A percentile compares a stretch with the other conserved stretches of the same genome.
Evolutionary conservation across 2,888 invertebrate species (phyloP).

Genomic region (Lasioglossum oenotherae): DNA sequence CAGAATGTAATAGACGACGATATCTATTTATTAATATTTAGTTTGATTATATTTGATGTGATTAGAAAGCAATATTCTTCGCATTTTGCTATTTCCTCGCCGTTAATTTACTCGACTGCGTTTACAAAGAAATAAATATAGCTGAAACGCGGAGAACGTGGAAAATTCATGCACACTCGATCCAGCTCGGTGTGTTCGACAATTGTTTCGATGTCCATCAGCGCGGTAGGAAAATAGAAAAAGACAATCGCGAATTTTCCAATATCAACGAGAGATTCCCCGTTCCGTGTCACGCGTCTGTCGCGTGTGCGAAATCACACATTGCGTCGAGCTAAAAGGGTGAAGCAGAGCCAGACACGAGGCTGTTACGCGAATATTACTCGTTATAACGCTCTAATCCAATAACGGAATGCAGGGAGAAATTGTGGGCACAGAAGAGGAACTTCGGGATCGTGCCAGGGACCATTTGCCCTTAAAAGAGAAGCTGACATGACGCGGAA

Average conservation of each 20-base stretch:
- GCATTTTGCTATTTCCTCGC: background rate
- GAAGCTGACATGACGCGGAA: constrained; percentile 62
- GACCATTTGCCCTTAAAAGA: constrained; percentile 74
- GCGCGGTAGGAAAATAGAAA: constrained; percentile 12
- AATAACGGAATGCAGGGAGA: constrained; percentile 64
- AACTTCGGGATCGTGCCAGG: constrained; percentile 65
- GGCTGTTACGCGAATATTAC: constrained; percentile 70
- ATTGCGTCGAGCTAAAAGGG: constrained; percentile 20
- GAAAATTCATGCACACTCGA: constrained; percentile 39
- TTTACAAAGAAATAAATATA: constrained; percentile 28
- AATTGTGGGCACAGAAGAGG: constrained; percentile 60
- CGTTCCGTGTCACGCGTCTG: constrained; percentile 38
- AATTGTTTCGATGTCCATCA: constrained; percentile 55
- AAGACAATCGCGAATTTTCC: constrained; percentile 40
- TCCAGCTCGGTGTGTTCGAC: constrained; percentile 27
- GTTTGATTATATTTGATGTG: background rate
- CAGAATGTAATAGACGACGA: no score
- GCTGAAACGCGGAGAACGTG: constrained; percentile 8
- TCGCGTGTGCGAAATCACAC: constrained; percentile 39
- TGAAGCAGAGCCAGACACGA: constrained; percentile 39
- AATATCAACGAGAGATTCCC: constrained; percentile 49
- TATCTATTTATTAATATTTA: background rate
- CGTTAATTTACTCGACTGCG: constrained; percentile 14
- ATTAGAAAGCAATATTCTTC: background rate
- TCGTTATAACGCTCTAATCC: constrained; percentile 73